Base-by-base conservation (phyloP, 1,140 invertebrate genomes). In the Diachasmimorpha longicaudata region DNA sequence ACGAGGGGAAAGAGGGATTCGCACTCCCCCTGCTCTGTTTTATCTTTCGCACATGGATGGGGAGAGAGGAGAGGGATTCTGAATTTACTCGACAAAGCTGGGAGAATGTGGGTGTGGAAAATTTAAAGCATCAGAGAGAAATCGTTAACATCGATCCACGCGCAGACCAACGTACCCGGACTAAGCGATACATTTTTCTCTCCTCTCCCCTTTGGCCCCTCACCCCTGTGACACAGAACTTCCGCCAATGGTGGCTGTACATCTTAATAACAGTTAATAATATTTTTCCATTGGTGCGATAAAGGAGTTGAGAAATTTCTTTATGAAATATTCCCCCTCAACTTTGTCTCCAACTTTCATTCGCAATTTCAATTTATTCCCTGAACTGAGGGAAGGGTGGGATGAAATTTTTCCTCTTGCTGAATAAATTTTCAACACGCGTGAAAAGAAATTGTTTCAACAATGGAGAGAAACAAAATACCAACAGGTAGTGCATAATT, bases 91-190 rank as follows among this genome's bases (percentile, higher is more conserved):
- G 5, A 14, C 48, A 52, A n/a, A 31, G 58, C 8, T 31, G 31
- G 5, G 23, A 23, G 21, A 31, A 66, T 23, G 8, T 31, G 23
- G 21, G 21, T 21, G 31, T 11, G 58, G 11, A 25, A 52, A 70
- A 75, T 70, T 75, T 70, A 70, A 75, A 71, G 74, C 67, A 71
- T 21, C 23, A 75, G 48, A 75, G 74, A 70, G 36, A 70, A 67
- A 70, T 55, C n/a, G 55, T 36, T 66, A 74, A 68, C 67, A 75
- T 70, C 55, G 69, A 74, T 74, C 72, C 72, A 31, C 48, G n/a
- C 48, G 46, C 16, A 19, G 16, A 70, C 52, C 67, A 48, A 39
- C 31, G 68, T 58, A 19, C 44, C 19, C n/a, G 48, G 6, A 52
- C 48, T 16, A 52, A 52, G n/a, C 48, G 48, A 52, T 52, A 52